These are phyloP conservation scores for Heterodera schachtii DNA, from an alignment of 1,140 invertebrate genomes.

Conservation along the genomic window DNA sequence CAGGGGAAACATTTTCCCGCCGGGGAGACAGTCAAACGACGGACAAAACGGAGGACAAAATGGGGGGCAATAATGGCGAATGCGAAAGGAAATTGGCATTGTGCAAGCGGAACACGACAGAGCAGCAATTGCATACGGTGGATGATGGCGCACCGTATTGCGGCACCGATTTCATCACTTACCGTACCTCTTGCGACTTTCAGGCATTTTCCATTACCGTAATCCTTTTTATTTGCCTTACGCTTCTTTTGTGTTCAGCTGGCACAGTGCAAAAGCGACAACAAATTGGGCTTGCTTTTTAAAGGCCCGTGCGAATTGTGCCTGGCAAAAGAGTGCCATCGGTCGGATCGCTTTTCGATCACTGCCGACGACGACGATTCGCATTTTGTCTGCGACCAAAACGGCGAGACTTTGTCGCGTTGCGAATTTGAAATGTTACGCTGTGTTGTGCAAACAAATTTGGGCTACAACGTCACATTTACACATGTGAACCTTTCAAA, in stretches of 20 bases:
- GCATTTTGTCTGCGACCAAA: conserved; percentile 58
- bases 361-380: conserved; percentile 47
- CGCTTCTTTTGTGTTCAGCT: conserved; percentile 40
- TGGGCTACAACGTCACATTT: conserved; percentile 57
- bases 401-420: conserved; percentile 54
- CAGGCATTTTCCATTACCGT: neutral
- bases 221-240: neutral
- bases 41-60: conserved; percentile 1
- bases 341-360: conserved; percentile 1
- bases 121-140: conserved; percentile 14
- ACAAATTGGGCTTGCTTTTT: conserved; percentile 55
- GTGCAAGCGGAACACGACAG: neutral
- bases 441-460: conserved; percentile 55
- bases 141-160: conserved; percentile 47
- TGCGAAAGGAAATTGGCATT: neutral
- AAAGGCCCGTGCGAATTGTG: conserved; percentile 45
- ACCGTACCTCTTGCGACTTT: conserved; percentile 43
- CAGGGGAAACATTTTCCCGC: neutral
- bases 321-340: conserved; percentile 35
- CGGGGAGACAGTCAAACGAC: neutral
- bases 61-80: neutral
- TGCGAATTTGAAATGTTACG: conserved; percentile 63
- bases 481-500: conserved; percentile 44
- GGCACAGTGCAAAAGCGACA: conserved; percentile 47
- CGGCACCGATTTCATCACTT: conserved; percentile 58